Base-by-base conservation (phyloP, 2,888 invertebrate species). In the Chymomyza amoena region DNA sequence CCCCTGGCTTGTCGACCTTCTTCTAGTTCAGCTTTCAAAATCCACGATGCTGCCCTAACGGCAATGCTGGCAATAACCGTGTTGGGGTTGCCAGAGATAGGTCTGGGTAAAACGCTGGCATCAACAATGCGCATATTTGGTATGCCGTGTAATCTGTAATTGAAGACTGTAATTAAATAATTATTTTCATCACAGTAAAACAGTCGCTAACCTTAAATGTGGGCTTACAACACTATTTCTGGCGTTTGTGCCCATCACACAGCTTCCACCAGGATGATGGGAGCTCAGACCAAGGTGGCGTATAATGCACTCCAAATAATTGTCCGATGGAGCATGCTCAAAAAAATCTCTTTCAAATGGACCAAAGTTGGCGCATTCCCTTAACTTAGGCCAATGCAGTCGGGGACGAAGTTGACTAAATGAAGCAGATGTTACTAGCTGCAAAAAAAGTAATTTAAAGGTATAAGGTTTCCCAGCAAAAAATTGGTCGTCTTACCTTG, bases 181-280 rank as follows among this genome's bases (percentile, higher is more conserved):
- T 59, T 52, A 20, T 51, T 28, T 52, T 39, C 25, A 15, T 36
- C 1, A 45, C 57, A n/a, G 39, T 6, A 68, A 62, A 61, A 28
- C 18, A 36, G 32, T 6, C 7, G 28, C 1, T 20, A 81, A 95
- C 95, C 94, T 93, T 6, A 96, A 90, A 56, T 93, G 87, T 2
- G 94, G 91, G 84, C 97, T 95, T 0, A 97, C 95, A 0, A 96
- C 97, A 3, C 93, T 92, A 45, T 90, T 92, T 20, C 84, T 81
- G 0, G 69, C 57, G 2, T 77, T 68, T 10, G 77, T 78, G 2
- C 96, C 96, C 90, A 96, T 96, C 50, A 94, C 93, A 86, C 96
- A 96, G 0, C 95, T 96, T 13, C 97, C 97, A 0, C 94, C 95
- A 0, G 95, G 95, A 90, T 97, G 97, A 89, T 97, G 96, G 0